phyloP scores from a whole-genome alignment of 2,797 vertebrate species.

The Cygnus olor region DNA sequence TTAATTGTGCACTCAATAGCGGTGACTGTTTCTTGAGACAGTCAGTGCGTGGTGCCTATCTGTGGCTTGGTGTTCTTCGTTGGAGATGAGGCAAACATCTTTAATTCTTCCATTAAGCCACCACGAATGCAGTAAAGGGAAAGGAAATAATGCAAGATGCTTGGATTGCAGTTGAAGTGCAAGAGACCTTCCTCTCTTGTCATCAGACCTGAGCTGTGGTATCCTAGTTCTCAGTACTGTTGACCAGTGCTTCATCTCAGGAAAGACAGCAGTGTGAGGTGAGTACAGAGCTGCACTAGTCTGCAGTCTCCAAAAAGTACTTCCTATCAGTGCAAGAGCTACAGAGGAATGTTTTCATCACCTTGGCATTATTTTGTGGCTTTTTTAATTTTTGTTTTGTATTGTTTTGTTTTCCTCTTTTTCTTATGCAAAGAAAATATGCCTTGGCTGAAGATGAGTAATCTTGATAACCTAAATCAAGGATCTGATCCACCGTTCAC shows the following conservation, averaged over 20 bases:
- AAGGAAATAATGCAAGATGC: neutral
- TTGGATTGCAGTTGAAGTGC: neutral
- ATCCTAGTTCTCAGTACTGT: neutral
- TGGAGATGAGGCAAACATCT: neutral
- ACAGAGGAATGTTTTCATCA: neutral
- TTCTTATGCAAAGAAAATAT: neutral
- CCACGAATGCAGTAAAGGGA: neutral
- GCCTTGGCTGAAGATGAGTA: neutral
- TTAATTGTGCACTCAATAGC: neutral
- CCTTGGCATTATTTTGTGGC: neutral
- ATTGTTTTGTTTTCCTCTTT: neutral
- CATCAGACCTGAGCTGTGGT: neutral
- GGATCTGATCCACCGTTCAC: neutral
- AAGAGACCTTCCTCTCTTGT: neutral
- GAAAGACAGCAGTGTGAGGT: neutral
- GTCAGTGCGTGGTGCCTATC: neutral
- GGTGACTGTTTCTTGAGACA: neutral
- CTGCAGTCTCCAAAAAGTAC: neutral
- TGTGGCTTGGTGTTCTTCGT: neutral
- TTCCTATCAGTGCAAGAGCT: neutral
- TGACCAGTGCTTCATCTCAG: neutral
- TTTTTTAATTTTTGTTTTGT: neutral
- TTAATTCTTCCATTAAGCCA: neutral
- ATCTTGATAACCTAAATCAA: rapidly evolving
- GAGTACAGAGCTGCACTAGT: neutral